Base-by-base conservation (phyloP, 1,140 invertebrate species). In the Drosophila setifemur region DNA sequence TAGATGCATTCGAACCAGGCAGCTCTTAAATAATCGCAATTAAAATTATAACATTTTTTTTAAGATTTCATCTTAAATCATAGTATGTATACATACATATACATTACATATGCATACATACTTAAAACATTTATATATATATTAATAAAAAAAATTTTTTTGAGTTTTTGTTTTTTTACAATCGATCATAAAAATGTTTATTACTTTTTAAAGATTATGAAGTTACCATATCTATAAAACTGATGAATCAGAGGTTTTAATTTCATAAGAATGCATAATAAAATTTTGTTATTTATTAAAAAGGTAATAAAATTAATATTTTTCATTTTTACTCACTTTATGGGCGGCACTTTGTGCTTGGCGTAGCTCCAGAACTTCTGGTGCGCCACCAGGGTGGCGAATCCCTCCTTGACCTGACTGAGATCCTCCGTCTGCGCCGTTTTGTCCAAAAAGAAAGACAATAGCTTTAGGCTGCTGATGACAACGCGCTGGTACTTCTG, bases 311-410 rank as follows among this genome's bases (percentile, higher is more conserved):
- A n/a, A n/a, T n/a, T n/a, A n/a, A 11, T 14, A 18, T 1, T 6
- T 28, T 25, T 7, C 3, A 37, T n/a, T 16, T 14, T 18, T 4
- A 52, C 63, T 53, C 48, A 89, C 91, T 86, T 92, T 18, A 95
- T 92, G 18, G 91, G 57, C 12, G 92, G 49, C 33, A 91, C 79
- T 82, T 93, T 93, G 71, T 93, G 91, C 75, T 93, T 94, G 5
- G 91, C 86, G 28, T 94, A 92, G 77, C 95, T 95, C 95, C 95
- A 96, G 90, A 96, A 96, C 77, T 94, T 95, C 19, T 89, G 82
- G 82, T 93, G 92, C 0, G 42, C 42, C 29, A 89, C 14, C n/a
- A 89, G 18, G 3, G 53, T 54, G 0, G 31, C 9, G 9, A 88
- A 5, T 5, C 73, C 75, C 4, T 78, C 67, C 12, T 73, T 70